Base-by-base conservation (phyloP, 2,888 invertebrate species). In the Orchesellides sinensis region DNA sequence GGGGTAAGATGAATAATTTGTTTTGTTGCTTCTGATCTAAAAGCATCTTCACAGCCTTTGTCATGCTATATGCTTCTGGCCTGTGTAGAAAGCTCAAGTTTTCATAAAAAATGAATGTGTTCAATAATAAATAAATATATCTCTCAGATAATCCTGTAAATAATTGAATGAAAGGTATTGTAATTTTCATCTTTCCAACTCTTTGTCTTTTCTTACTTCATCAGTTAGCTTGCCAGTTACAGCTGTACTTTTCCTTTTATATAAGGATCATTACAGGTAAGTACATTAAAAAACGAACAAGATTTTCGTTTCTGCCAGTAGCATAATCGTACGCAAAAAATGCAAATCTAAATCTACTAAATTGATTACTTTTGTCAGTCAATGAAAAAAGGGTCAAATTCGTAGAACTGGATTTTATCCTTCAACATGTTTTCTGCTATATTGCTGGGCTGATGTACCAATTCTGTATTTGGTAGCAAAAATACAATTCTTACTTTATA, bases 1-100 rank as follows among this genome's bases (percentile, higher is more conserved):
- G 61, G 68, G 68, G 77, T 77, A 77, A 77, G 68, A 56, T 23
- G 77, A 59, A 77, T 47, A 68, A 68, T 68, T 77, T 77, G 56
- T 77, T 77, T 23, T 65, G 0, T 68, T 52, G 0, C 65, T 65
- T 10, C 47, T 65, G 47, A 75, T 66, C 65, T 66, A 65, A 75
- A 75, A 65, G 54, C 66, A 47, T 52, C 63, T 63, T 27, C 27
- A 17, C 21, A 29, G 32, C 1, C 32, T 35, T 10, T 65, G 1
- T 49, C 25, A 35, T 29, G 27, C 35, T 32, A 10, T 35, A 35
- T 12, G 17, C 40, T 40, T 56, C 40, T 19, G 27, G n/a, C 12
- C 52, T 23, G 19, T 45, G 72, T 56, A 35, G 12, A 52, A 52
- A 17, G 52, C 52, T n/a, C n/a, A n/a, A n/a, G n/a, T n/a, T n/a